phyloP scores from a whole-genome alignment of 2,888 invertebrate species.

The Smittia sp. region DNA sequence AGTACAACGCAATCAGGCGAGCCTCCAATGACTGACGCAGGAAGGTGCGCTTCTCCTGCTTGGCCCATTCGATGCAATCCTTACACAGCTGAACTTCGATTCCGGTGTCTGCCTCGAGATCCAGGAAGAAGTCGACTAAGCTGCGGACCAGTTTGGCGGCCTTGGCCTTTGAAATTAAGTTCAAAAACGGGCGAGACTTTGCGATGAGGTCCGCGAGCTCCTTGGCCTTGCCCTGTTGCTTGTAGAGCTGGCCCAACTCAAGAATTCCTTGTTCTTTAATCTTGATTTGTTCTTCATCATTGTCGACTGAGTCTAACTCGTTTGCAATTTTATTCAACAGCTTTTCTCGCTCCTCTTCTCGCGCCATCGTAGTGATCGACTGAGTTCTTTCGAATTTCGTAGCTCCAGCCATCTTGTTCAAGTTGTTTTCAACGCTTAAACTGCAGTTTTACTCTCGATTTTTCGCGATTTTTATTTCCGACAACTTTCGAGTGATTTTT shows the following conservation, averaged over 20 bases:
- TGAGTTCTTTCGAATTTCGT: conserved; percentile 85
- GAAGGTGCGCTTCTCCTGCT: conserved; percentile 95
- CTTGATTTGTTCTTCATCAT: conserved; percentile 87
- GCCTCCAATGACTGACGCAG: conserved; percentile 94
- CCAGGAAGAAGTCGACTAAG: conserved; percentile 94
- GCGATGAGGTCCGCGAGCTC: conserved; percentile 90
- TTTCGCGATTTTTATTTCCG: neutral
- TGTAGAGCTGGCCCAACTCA: conserved; percentile 86
- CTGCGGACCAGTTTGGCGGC: conserved; percentile 97
- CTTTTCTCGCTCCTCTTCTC: conserved; percentile 68
- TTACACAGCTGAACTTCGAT: conserved; percentile 90
- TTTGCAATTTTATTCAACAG: conserved; percentile 74
- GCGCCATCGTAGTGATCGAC: conserved; percentile 70
- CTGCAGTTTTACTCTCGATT: neutral
- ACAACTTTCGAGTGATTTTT: neutral
- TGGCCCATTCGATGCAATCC: conserved; percentile 99
- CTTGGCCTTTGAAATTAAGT: conserved; percentile 96
- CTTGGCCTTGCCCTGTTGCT: conserved; percentile 90
- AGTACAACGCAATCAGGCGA: conserved; percentile 90
- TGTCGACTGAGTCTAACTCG: conserved; percentile 71
- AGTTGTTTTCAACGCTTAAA: neutral
- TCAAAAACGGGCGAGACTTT: conserved; percentile 91
- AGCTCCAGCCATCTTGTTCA: conserved; percentile 77
- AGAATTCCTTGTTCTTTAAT: conserved; percentile 92
- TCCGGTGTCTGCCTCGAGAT: conserved; percentile 93